These are phyloP conservation scores for Austrolebias charrua DNA, from an alignment of 2,797 vertebrate species.

Conservation along the genomic window DNA sequence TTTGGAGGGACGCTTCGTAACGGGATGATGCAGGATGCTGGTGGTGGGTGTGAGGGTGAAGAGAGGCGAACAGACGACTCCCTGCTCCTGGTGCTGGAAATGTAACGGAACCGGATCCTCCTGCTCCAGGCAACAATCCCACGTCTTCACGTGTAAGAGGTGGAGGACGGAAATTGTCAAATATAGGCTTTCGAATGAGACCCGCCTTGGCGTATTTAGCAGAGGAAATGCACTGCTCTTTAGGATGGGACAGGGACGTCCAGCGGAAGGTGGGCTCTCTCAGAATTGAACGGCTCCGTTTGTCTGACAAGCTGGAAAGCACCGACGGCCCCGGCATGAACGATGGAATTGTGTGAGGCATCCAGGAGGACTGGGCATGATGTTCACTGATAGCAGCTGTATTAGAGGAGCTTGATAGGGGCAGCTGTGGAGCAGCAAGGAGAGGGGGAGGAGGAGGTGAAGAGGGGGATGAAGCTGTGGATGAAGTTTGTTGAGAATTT, in stretches of 20 bases:
- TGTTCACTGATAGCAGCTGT: conserved; percentile 82
- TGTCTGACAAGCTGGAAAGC: conserved; percentile 85
- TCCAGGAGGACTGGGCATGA: conserved; percentile 85
- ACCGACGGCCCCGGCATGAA: conserved; percentile 84
- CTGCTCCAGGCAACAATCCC: conserved; percentile 83
- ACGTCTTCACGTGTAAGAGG: conserved; percentile 95
- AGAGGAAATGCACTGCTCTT: conserved; percentile 95
- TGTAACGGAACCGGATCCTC: conserved; percentile 70
- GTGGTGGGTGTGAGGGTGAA: conserved; percentile 83
- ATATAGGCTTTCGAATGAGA: conserved; percentile 96
- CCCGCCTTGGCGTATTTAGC: conserved; percentile 99
- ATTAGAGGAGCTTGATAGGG: conserved; percentile 77
- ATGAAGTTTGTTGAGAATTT: conserved; percentile 86
- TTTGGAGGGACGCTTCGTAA: conserved; percentile 87
- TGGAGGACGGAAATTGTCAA: conserved; percentile 97
- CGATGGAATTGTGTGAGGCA: conserved; percentile 88
- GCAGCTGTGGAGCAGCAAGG: conserved; percentile 86
- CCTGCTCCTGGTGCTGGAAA: conserved; percentile 84
- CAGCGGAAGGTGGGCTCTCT: conserved; percentile 96
- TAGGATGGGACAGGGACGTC: conserved; percentile 91
- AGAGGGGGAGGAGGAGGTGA: conserved; percentile 94
- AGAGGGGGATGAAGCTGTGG: conserved; percentile 85
- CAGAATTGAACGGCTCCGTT: conserved; percentile 91
- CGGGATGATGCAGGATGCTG: conserved; percentile 78
- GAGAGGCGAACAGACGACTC: conserved; percentile 86